Evolutionary conservation across 2,113 vertebrate genomes (phyloP).

Genomic region (Globicephala melas): DNA sequence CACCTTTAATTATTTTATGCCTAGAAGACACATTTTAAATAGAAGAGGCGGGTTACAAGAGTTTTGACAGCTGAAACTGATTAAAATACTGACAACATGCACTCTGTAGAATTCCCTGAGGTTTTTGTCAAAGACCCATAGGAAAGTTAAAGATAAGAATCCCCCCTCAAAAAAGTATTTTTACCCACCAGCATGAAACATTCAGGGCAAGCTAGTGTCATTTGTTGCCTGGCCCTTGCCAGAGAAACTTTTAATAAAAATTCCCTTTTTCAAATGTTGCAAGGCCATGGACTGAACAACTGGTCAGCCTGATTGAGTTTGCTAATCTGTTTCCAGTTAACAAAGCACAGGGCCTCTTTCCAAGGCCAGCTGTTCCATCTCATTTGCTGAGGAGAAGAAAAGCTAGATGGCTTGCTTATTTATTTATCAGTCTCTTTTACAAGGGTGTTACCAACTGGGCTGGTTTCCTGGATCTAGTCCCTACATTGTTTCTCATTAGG

Average conservation of each 20-base stretch:
- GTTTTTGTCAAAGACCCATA: slow-evolving; percentile 85
- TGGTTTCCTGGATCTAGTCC: slow-evolving; percentile 61
- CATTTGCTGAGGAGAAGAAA: slow-evolving; percentile 63
- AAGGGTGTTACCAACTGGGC: slow-evolving; percentile 63
- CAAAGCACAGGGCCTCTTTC: slow-evolving; percentile 75
- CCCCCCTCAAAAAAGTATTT: slow-evolving; percentile 66
- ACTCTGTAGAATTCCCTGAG: slow-evolving; percentile 87
- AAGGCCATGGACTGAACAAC: slow-evolving; percentile 77
- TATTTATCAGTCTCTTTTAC: slow-evolving; percentile 65
- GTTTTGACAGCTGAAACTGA: slow-evolving; percentile 91
- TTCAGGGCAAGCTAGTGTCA: slow-evolving; percentile 48
- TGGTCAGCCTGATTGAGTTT: slow-evolving; percentile 71
- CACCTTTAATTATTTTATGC: slow-evolving; percentile 94
- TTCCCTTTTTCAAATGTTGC: slow-evolving; percentile 64
- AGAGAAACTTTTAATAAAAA: slow-evolving; percentile 52
- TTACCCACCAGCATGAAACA: slow-evolving; percentile 74
- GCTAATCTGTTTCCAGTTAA: slow-evolving; percentile 80
- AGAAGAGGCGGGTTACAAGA: slow-evolving; percentile 91
- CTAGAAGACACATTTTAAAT: slow-evolving; percentile 94
- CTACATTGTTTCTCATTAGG: slow-evolving; percentile 38
- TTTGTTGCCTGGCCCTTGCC: slow-evolving; percentile 43
- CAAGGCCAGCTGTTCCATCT: slow-evolving; percentile 79
- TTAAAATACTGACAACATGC: slow-evolving; percentile 91
- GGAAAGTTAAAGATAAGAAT: slow-evolving; percentile 82
- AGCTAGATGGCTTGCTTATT: slow-evolving; percentile 52